Conservation (phyloP, 2,797 vertebrate species). For the Mastacembelus armatus region DNA sequence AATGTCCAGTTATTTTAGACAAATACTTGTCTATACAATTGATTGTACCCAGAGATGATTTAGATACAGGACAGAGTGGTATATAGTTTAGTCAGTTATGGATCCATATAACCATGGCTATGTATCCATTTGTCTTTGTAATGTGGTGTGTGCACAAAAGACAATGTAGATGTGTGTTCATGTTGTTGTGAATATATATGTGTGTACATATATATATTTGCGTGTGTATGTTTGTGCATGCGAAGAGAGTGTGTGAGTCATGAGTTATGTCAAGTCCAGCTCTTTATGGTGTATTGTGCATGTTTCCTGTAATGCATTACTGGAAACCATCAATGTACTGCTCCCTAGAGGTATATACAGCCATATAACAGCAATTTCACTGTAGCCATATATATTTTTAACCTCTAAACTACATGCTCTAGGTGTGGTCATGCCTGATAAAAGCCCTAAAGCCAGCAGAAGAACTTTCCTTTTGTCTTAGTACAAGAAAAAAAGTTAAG, state of each 20-base stretch:
- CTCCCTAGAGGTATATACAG: conserved; percentile 35
- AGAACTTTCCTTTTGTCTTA: no score
- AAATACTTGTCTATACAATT: conserved; percentile 45
- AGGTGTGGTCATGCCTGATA: neutral
- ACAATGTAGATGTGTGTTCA: neutral
- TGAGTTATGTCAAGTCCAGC: conserved; percentile 49
- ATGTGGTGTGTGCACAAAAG: neutral
- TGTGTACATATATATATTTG: neutral
- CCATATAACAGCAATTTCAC: conserved; percentile 9
- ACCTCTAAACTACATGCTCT: no score
- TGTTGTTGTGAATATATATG: neutral
- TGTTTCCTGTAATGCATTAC: conserved; percentile 50
- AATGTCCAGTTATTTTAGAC: conserved; percentile 23
- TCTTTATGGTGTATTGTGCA: conserved; percentile 29
- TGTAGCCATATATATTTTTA: neutral
- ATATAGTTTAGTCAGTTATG: conserved; percentile 19
- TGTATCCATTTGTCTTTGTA: conserved; percentile 15
- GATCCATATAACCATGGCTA: no score
- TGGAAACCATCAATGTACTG: conserved; percentile 23
- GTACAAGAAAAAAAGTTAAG: no score
- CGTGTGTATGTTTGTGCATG: neutral
- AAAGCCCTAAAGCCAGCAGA: neutral
- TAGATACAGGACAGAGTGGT: neutral
- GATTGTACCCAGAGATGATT: conserved; percentile 29
- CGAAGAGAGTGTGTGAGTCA: conserved; percentile 21